A percentile compares a stretch with the other conserved stretches of the same genome.
Conservation (phyloP, 2,888 invertebrate genomes). For the Plusia festucae region DNA sequence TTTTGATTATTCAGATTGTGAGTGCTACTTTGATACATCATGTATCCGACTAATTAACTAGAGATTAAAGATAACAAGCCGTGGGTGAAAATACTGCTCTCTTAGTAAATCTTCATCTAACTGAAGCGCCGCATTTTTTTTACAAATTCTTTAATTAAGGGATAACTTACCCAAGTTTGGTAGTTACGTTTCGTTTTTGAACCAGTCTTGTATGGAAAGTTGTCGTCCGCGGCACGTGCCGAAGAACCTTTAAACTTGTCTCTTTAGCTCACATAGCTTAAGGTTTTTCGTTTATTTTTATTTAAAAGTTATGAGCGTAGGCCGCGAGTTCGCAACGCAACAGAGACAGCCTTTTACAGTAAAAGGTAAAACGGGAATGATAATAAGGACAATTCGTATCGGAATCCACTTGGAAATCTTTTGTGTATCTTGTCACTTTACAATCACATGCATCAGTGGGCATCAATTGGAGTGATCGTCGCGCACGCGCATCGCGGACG, state of each 20-base stretch:
- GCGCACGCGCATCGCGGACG: slow-evolving; percentile 53
- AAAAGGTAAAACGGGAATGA: slow-evolving; percentile 50
- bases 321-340: slow-evolving; percentile 16
- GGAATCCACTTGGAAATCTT: slow-evolving; percentile 51
- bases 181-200: slow-evolving; percentile 35
- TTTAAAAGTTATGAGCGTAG: slow-evolving; percentile 43
- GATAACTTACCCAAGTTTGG: no score
- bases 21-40: slow-evolving; percentile 43
- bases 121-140: slow-evolving; percentile 27
- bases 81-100: slow-evolving; percentile 26
- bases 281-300: slow-evolving; percentile 49
- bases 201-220: slow-evolving; percentile 51
- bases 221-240: slow-evolving; percentile 54
- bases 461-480: slow-evolving; percentile 62
- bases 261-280: slow-evolving; percentile 37
- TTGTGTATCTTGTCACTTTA: slow-evolving; percentile 60
- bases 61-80: slow-evolving; percentile 44
- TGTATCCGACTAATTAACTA: slow-evolving; percentile 46
- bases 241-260: slow-evolving; percentile 41
- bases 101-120: slow-evolving; percentile 48
- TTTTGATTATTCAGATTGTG: slow-evolving; percentile 30
- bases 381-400: slow-evolving; percentile 52
- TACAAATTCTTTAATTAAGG: slow-evolving; percentile 49
- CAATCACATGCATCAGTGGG: slow-evolving; percentile 65
- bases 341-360: slow-evolving; percentile 36